Base-by-base conservation (phyloP, 2,888 invertebrate species). In the Autographa gamma region DNA sequence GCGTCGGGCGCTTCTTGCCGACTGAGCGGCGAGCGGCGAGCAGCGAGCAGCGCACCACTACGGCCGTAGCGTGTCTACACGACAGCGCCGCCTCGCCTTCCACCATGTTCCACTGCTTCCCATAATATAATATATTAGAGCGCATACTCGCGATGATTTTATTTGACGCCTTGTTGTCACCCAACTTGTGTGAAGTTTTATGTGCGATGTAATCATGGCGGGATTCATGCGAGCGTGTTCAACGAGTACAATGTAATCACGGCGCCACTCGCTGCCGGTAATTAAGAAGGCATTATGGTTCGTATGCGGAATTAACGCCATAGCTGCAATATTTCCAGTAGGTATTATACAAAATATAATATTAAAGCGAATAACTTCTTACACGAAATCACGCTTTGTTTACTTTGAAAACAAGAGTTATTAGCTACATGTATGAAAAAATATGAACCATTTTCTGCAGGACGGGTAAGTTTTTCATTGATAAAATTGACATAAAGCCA, bases 1-100 rank as follows among this genome's bases (percentile, higher is more conserved):
- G 77, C 84, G 58, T 74, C 81, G 87, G 82, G 79, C 81, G 81
- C 84, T 83, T 71, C 74, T 79, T 68, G 74, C 60, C 82, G 85
- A 86, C 87, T 88, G 85, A 85, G 71, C 71, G 60, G 43, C 32
- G 60, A 34, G 52, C 64, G 68, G 73, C 73, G 73, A 25, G 71
- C 71, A 62, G 43, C 32, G 60, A 34, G 52, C 66, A 69, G 73
- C 73, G 73, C 71, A 60, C 65, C 70, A 74, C 81, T 81, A 80
- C 82, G 48, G 43, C 48, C 69, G 71, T 80, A 80, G 75, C 62
- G 71, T 63, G 73, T 79, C 84, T 83, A 82, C 79, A 71, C 80
- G 74, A 75, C 71, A 67, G 60, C 74, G 75, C 75, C 71, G 80
- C 74, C 73, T 61, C 71, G 73, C 72, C 78, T 71, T 75, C 82